Base-by-base conservation (phyloP, 2,113 vertebrate genomes). In the Rhea pennata region DNA sequence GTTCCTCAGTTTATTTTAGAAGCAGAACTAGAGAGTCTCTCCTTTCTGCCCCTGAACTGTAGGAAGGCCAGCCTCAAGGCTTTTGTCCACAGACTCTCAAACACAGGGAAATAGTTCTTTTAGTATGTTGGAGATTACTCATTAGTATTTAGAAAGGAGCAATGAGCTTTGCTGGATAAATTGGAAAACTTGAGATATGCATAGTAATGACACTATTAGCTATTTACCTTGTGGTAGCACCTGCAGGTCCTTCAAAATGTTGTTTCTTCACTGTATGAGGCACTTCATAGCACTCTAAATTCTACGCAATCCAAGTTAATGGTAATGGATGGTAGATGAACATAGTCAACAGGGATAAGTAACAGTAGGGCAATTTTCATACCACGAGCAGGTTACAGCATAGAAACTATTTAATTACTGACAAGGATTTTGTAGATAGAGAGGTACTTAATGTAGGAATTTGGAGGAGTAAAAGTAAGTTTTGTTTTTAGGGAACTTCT, bases 161-260 rank as follows among this genome's bases (percentile, higher is more conserved):
- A 54, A 89, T 71, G 77, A 93, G 75, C 19, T 84, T 84, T 84
- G 36, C 31, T 92, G 77, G 75, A 84, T 82, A 48, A 46, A 75
- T 87, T 29, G 89, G 56, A 87, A 79, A 73, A 75, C 27, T 72
- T 24, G 8, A 42, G 27, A 89, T 91, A 91, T 29, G 39, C 56
- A 84, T 19, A 78, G 48, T 65, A 95, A 87, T 75, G 46, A 61
- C 56, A 53, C 67, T 84, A 72, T 48, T 87, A 87, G 61, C 53
- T 87, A 36, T 84, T 89, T 91, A 79, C 62, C 39, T 91, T 79
- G n/a, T 72, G 29, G 48, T 50, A 87, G 48, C 95, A 97, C 77
- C 87, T 95, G 91, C 62, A 95, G 66, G 14, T 76, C 84, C 91
- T 96, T 95, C 77, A 96, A 65, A 92, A 89, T 53, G 24, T 46